Base-by-base conservation (phyloP, 2,888 invertebrate species). In the Lithophane leautieri region DNA sequence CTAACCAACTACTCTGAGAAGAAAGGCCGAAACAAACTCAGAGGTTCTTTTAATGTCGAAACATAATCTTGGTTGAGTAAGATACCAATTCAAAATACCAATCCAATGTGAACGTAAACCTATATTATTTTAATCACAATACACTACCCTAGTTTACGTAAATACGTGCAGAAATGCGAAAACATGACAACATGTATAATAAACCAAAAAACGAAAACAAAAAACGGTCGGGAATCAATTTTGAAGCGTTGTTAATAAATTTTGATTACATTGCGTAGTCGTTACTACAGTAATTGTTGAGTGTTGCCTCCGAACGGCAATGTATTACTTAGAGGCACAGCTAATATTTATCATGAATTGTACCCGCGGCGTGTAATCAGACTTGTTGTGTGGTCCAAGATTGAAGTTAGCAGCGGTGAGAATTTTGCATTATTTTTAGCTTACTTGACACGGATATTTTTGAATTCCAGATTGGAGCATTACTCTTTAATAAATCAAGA, bases 341-440 rank as follows among this genome's bases (percentile, higher is more conserved):
- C 77, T 82, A 78, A 86, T 88, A 86, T 87, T 87, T 86, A 87
- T 82, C 81, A 78, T 78, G 78, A 83, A 78, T 81, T 78, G 78
- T 75, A 79, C 70, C 70, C 42, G 70, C 40, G 85, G 73, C 78
- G 70, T 81, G 81, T 82, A 86, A 85, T 82, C 83, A 83, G 68
- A 40, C 19, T 81, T 61, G 65, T 44, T 62, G 56, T 12, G 12
- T 81, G 84, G 87, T 75, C 0, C 19, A 82, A 79, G 75, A 0
- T 6, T 7, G 8, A 56, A 60, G 60, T 0, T 34, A 19, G 1
- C 1, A 70, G 54, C 74, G 79, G 12, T 34, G 34, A 34, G 34
- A 34, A 34, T 34, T 34, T 34, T 34, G 34, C 34, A 34, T 1
- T 34, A 34, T 34, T 34, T 34, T 34, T 34, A 34, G 34, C 34